phyloP scores from a whole-genome alignment of 2,113 vertebrate genomes.

The Charina bottae region DNA sequence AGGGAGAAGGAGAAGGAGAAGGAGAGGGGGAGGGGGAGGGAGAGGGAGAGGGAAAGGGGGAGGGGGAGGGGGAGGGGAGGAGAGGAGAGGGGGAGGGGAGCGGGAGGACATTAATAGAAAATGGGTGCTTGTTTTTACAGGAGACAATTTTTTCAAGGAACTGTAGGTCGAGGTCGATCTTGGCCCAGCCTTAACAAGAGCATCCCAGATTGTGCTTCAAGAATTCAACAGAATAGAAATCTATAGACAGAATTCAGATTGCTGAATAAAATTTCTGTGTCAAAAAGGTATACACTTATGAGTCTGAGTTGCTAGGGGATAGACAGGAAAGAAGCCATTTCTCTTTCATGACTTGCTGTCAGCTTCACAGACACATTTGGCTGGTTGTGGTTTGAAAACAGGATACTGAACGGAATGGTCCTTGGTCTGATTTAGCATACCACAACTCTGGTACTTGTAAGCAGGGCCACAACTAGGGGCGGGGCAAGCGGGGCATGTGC shows the following conservation, averaged over 20 bases:
- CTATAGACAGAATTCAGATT: background rate
- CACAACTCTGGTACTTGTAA: background rate
- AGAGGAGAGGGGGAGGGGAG: background rate
- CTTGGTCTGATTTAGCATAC: background rate
- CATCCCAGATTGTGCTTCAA: background rate
- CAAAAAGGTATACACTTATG: background rate
- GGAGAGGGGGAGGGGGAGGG: too few species aligned
- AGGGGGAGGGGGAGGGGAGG: background rate
- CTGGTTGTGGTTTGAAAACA: background rate
- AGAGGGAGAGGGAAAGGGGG: too few species aligned
- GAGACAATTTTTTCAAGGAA: background rate
- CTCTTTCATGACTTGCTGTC: background rate
- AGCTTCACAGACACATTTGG: background rate
- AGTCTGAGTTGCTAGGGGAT: background rate
- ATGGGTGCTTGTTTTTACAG: background rate
- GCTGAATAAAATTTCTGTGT: background rate
- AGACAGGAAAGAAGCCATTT: background rate
- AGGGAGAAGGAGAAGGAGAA: background rate
- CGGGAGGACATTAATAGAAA: background rate
- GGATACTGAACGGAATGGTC: background rate
- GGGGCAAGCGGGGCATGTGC: too few species aligned
- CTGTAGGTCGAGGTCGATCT: background rate
- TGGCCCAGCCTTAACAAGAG: background rate
- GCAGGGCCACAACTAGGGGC: too few species aligned
- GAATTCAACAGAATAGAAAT: background rate